phyloP scores from a whole-genome alignment of 2,888 invertebrate species.

The Apamea monoglypha region DNA sequence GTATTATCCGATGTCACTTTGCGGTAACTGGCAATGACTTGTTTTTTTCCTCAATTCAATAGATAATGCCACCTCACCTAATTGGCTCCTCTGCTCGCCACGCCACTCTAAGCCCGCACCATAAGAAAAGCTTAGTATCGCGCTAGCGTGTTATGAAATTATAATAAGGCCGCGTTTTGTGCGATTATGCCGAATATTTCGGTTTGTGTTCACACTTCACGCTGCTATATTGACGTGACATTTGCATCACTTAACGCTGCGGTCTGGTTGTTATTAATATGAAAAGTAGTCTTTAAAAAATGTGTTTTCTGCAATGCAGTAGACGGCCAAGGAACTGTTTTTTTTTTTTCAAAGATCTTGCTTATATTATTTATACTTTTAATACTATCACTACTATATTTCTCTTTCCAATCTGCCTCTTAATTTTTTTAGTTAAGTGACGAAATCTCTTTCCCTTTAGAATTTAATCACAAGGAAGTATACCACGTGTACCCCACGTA shows the following conservation, averaged over 20 bases:
- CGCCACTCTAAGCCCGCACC: not conserved
- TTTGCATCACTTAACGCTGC: conserved; percentile 53
- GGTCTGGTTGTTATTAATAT: conserved; percentile 2
- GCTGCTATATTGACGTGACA: conserved; percentile 25
- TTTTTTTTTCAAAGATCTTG: too few relatives aligned
- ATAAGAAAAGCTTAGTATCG: not conserved
- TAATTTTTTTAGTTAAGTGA: not conserved
- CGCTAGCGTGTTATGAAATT: conserved; percentile 68
- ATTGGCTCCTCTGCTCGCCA: not conserved
- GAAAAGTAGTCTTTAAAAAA: not conserved
- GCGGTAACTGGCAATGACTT: not conserved
- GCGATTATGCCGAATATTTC: conserved; percentile 60
- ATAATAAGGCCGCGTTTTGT: conserved; percentile 69
- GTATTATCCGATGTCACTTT: not conserved
- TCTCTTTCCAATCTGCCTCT: not conserved
- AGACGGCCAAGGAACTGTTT: too few relatives aligned
- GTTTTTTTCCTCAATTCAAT: not conserved
- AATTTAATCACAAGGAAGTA: not conserved
- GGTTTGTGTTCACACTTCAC: conserved; percentile 45
- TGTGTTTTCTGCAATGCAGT: not conserved
- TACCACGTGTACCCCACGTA: too few relatives aligned
- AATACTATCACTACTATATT: not conserved
- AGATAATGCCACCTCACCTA: not conserved
- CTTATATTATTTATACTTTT: too few relatives aligned
- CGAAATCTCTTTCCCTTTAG: not conserved